phyloP scores from a whole-genome alignment of 92 coral and sea anemone genomes.

The Epizoanthus stellaris region DNA sequence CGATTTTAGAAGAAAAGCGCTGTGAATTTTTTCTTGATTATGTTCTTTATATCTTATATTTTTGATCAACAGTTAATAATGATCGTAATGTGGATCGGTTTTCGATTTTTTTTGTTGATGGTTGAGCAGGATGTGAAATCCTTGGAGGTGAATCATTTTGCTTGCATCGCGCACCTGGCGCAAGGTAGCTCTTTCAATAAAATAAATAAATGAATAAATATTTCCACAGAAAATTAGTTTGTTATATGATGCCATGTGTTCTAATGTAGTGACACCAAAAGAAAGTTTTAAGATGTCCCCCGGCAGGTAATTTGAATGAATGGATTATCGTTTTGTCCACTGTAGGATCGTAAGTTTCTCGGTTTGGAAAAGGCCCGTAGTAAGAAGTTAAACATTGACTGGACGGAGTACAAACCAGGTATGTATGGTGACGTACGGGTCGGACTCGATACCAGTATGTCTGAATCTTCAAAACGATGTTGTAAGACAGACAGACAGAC shows the following conservation, averaged over 20 bases:
- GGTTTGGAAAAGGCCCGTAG: slow-evolving; percentile 76
- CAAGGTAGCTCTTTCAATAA: too few species aligned
- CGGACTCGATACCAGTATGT: neutral
- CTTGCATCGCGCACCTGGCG: too few species aligned
- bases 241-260: neutral
- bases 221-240: too few species aligned
- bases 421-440: neutral
- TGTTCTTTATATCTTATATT: too few species aligned
- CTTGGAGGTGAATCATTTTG: too few species aligned
- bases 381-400: slow-evolving; percentile 68
- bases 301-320: neutral
- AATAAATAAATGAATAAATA: too few species aligned
- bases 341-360: slow-evolving; percentile 88
- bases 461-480: neutral
- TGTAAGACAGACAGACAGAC: neutral
- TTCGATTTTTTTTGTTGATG: too few species aligned
- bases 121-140: too few species aligned
- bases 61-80: too few species aligned
- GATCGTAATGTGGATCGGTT: too few species aligned
- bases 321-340: neutral
- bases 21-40: too few species aligned
- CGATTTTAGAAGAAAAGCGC: too few species aligned
- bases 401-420: slow-evolving; percentile 89
- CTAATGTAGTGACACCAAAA: neutral
- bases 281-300: neutral